Evolutionary conservation across 2,113 vertebrate species (phyloP), one percentile per base, ranked within the genome.

Genomic region (Zosterops lateralis): DNA sequence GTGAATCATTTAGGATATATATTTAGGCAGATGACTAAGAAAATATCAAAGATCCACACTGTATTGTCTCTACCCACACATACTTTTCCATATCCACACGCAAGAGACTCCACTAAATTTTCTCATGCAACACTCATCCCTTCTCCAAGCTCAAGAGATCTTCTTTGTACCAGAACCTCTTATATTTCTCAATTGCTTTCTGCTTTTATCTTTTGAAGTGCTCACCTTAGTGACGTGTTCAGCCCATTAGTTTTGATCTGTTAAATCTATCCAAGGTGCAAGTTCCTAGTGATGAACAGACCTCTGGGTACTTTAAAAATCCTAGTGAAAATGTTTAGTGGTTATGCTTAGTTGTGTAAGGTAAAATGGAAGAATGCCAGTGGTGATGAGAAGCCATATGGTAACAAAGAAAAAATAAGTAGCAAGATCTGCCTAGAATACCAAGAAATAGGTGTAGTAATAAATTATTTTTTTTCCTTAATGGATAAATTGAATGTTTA

Each of bases 41-140:
- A 58, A 54, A 62, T 66, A 22, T 25, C 20, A 53, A 48, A 53
- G 9, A 16, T 67, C 31, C 44, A n/a, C 20, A 31, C 8, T 72
- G 7, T 19, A 18, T 64, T 71, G 36, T 38, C 21, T 80, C 42
- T 72, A 12, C 38, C 57, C 17, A 42, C 19, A 32, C 3, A 6
- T 13, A 16, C 12, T 62, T 66, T 67, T n/a, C 28, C 10, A 14
- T 76, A 62, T 26, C 53, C 4, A 1, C 8, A 38, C 0, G 0
- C 36, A 62, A 57, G n/a, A 79, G 14, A 42, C 9, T 66, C 56
- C 25, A 18, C 38, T 44, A 24, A 28, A 22, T 57, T 62, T 72
- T 62, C 17, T 67, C 3, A 12, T 7, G 17, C 0, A 3, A 14
- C 29, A 26, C 8, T 67, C 8, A 6, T 65, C 10, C 29, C 9